A percentile compares a stretch with the other conserved stretches of the same genome.
phyloP scores from a whole-genome alignment of 2,888 invertebrate genomes.

The Deroplatys truncata region DNA sequence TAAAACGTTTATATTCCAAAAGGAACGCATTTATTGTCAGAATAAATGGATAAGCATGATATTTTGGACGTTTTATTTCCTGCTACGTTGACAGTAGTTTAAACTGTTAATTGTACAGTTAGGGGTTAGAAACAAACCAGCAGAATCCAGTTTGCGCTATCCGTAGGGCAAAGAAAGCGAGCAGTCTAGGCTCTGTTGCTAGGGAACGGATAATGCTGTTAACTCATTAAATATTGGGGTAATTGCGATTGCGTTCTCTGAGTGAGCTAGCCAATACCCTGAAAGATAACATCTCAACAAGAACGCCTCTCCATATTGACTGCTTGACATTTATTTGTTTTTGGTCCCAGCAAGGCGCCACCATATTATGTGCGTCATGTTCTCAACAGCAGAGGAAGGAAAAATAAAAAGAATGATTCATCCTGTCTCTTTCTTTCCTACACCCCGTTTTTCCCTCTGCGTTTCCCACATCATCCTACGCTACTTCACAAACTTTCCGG shows the following conservation, averaged over 20 bases:
- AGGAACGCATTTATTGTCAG: no score
- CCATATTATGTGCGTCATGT: not conserved
- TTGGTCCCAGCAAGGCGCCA: not conserved
- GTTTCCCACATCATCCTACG: not conserved
- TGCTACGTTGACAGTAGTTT: no score
- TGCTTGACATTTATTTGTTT: not conserved
- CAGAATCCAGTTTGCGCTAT: no score
- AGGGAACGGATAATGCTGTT: not conserved
- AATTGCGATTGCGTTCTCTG: not conserved
- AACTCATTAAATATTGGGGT: not conserved
- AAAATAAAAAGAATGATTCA: not conserved
- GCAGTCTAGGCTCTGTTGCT: not conserved
- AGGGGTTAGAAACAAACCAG: no score
- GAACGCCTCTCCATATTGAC: not conserved
- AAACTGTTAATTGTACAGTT: no score
- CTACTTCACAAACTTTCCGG: not conserved
- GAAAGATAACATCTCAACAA: not conserved
- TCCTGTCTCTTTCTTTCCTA: not conserved
- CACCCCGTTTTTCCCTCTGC: not conserved
- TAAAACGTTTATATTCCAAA: no score
- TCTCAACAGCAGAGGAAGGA: not conserved
- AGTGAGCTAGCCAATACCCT: not conserved
- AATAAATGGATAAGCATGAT: no score
- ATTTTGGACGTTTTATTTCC: no score
- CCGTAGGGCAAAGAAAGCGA: no score